Base-by-base conservation (phyloP, 2,113 vertebrate species). In the Cranoglanis bouderius region DNA sequence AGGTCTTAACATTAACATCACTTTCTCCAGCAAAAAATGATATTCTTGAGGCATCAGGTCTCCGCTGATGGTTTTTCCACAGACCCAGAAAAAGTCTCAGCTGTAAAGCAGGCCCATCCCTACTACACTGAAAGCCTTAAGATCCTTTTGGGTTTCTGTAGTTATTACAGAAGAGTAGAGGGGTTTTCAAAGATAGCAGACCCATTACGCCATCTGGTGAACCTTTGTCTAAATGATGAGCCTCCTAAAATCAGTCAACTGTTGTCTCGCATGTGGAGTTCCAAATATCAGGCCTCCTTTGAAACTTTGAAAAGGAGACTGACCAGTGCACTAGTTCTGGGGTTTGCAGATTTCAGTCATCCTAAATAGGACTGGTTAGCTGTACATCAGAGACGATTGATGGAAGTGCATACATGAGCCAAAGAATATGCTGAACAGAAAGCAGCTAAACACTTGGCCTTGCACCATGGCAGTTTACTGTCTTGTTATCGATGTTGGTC, bases 361-460 rank as follows among this genome's bases (percentile, higher is more conserved):
- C 18, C 12, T 0, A 82, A 43, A 70, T 46, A 72, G 19, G 49
- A 82, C 24, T 88, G 81, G 86, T 49, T 84, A 46, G 67, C 38
- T 18, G 63, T 57, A 57, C 49, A 88, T n/a, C 7, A 55, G 53
- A 53, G 40, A 19, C 0, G 32, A 6, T 29, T 67, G n/a, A 5
- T 16, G 32, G 32, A 72, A 16, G 4, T 12, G 14, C 8, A 65
- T 67, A 43, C 3, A 18, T 2, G 57, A 81, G 49, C 55, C 21
- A 85, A 81, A 38, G 88, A 85, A 29, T 85, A 53, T 72, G 65
- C 57, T 13, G 18, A 89, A 55, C 8, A 85, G 29, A 89, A 89
- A 55, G 77, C 51, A n/a, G 43, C 49, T 35, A 65, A 74, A 57
- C 3, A 38, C 6, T 61, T 53, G 21, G 3, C 26, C 13, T 77